Evolutionary conservation across 1,140 invertebrate species (phyloP).

Genomic region (Heliconius congener): DNA sequence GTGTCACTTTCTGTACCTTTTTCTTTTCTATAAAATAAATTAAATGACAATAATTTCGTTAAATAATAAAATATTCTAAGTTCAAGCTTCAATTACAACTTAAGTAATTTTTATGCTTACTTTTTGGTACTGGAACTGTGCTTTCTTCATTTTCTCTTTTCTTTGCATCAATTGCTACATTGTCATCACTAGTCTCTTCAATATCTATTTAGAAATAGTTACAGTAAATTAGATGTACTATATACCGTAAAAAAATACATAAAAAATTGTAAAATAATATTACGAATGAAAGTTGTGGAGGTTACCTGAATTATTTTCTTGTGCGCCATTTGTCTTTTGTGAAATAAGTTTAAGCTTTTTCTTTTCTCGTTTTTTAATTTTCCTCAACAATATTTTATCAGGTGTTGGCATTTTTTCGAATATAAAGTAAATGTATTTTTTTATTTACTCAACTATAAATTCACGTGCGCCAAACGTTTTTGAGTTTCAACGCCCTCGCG

Average conservation of each 20-base stretch:
- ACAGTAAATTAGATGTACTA: not conserved
- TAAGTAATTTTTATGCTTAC: not conserved
- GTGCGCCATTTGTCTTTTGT: constrained; percentile 78
- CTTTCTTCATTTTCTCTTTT: not conserved
- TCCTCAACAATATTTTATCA: constrained; percentile 89
- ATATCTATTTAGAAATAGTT: not conserved
- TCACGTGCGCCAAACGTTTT: not conserved
- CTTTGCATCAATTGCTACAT: not conserved
- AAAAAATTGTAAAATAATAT: not conserved
- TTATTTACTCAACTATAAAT: not conserved
- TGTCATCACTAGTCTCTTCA: not conserved
- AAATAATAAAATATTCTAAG: not conserved
- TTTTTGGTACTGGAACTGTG: not conserved
- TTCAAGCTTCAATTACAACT: not conserved
- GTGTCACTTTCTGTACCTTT: constrained; percentile 54
- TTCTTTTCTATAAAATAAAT: constrained; percentile 52
- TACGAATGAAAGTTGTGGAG: constrained; percentile 36
- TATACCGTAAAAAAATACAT: not conserved
- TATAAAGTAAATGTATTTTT: not conserved
- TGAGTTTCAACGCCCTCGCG: not conserved
- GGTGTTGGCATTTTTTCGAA: constrained; percentile 84
- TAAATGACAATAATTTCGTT: not conserved
- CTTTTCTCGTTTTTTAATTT: constrained; percentile 89
- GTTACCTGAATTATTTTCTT: constrained; percentile 61
- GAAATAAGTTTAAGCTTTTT: constrained; percentile 84